Evolutionary conservation across 2,113 vertebrate genomes (phyloP).

Genomic region (Sphyrna mokarran): DNA sequence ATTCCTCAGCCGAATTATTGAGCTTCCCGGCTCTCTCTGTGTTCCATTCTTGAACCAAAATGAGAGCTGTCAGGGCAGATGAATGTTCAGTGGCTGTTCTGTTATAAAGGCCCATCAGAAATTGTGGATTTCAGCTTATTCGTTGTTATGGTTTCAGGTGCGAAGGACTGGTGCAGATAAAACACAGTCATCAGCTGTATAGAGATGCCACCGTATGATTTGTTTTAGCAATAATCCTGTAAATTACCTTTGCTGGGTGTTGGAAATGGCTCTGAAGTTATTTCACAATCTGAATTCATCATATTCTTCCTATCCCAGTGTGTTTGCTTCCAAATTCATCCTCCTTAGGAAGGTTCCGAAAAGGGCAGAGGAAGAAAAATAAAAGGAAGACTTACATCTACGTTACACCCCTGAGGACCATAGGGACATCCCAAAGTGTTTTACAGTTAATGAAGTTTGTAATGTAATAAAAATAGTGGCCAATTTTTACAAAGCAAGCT

Average conservation of each 20-base stretch:
- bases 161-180: neutral
- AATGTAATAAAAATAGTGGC: neutral
- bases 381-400: neutral
- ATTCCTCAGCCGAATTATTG: neutral
- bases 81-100: neutral
- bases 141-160: constrained; percentile 17
- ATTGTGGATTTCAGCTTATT: constrained; percentile 9
- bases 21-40: neutral
- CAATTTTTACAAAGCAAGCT: too few species aligned
- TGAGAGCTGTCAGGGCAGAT: constrained; percentile 11
- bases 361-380: neutral
- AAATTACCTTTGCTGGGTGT: constrained; percentile 4
- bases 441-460: neutral
- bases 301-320: neutral
- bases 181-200: constrained; percentile 4
- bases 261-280: neutral
- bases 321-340: neutral
- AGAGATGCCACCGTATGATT: constrained; percentile 20
- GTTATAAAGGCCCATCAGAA: constrained; percentile 27
- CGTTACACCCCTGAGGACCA: neutral
- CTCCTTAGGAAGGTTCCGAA: neutral
- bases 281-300: constrained; percentile 23
- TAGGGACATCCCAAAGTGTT: neutral
- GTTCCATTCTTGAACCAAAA: neutral
- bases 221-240: constrained; percentile 28